Evolutionary conservation across 2,888 invertebrate genomes (phyloP).

Genomic region (Eupithecia subumbrata): DNA sequence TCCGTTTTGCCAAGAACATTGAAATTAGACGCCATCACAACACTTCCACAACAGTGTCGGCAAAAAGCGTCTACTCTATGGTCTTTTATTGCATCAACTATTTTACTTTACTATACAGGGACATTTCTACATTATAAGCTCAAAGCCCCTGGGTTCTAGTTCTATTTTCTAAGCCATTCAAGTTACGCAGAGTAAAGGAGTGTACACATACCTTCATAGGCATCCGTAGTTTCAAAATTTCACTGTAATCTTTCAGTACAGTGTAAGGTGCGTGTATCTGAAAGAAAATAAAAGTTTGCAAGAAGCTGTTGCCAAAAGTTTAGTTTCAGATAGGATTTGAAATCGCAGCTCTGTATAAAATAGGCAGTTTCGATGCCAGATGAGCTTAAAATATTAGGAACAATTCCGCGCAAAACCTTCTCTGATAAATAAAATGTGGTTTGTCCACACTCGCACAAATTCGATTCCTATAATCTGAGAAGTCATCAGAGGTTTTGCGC

Average conservation of each 20-base stretch:
- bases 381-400: no score
- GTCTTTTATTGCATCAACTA: neutral
- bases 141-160: conserved; percentile 51
- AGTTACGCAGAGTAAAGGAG: conserved; percentile 41
- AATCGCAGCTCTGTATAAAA: neutral
- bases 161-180: conserved; percentile 57
- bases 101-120: conserved; percentile 1
- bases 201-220: conserved; percentile 90
- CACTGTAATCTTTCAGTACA: conserved; percentile 93
- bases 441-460: no score
- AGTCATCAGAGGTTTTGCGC: no score
- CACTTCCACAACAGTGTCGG: conserved; percentile 8
- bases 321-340: neutral
- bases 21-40: neutral
- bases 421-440: no score
- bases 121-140: conserved; percentile 46
- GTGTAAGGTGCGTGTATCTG: conserved; percentile 93
- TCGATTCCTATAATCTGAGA: no score
- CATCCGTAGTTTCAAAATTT: conserved; percentile 95
- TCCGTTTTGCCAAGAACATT: neutral
- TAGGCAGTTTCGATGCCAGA: neutral
- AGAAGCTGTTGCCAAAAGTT: neutral
- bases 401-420: no score
- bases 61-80: neutral
- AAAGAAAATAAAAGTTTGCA: conserved; percentile 47